A percentile compares a stretch with the other conserved stretches of the same genome.
phyloP scores from a whole-genome alignment of 2,113 vertebrate species.

The Ursus arctos region DNA sequence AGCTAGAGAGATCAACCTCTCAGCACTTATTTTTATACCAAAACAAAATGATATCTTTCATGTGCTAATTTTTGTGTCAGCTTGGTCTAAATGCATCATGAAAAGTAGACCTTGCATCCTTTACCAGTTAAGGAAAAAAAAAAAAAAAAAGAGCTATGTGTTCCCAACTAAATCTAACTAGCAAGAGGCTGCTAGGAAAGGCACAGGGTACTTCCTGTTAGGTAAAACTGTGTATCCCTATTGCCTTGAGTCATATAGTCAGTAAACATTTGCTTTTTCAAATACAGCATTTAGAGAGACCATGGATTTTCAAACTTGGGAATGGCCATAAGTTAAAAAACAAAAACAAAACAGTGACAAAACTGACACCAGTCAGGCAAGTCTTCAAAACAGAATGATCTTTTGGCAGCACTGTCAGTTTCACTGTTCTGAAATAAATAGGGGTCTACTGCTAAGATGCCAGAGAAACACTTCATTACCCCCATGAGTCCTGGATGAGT shows the following conservation, averaged over 20 bases:
- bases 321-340: background rate
- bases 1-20: background rate
- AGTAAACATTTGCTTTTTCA: background rate
- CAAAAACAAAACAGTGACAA: background rate
- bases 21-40: background rate
- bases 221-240: background rate
- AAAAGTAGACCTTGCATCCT: background rate
- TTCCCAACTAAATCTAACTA: background rate
- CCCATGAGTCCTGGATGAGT: background rate
- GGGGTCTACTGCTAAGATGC: background rate
- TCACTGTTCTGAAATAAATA: constrained; percentile 50
- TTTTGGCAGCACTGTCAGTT: background rate
- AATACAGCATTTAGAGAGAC: background rate
- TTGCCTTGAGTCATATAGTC: background rate
- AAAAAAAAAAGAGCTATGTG: background rate
- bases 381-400: background rate
- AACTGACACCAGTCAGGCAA: background rate
- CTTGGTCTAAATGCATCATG: background rate
- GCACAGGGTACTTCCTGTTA: background rate
- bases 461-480: constrained; percentile 28
- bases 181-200: background rate
- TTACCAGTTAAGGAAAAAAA: background rate
- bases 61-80: background rate
- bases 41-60: background rate
- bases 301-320: background rate